phyloP scores from a whole-genome alignment of 2,113 vertebrate genomes.

The Phoxinus phoxinus region DNA sequence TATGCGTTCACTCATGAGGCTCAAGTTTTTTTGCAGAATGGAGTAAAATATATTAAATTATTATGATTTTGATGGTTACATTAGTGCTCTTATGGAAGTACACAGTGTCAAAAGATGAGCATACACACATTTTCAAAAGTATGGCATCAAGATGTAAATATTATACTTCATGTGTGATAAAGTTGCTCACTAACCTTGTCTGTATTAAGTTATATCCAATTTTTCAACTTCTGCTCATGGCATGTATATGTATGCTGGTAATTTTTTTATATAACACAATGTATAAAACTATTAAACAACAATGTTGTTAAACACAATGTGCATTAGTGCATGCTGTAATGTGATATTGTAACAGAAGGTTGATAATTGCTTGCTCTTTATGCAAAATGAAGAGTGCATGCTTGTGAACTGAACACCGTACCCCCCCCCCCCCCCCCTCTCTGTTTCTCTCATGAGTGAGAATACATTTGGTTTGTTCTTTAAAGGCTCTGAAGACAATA shows the following conservation, averaged over 20 bases:
- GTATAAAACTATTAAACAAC: no score
- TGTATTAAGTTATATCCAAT: not conserved
- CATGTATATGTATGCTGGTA: not conserved
- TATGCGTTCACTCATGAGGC: not conserved
- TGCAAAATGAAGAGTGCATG: not conserved
- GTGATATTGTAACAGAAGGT: not conserved
- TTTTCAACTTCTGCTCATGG: not conserved
- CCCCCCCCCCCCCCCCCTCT: not conserved
- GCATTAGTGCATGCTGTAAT: not conserved
- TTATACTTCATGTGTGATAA: not conserved
- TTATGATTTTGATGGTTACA: not conserved
- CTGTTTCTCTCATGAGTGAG: no score
- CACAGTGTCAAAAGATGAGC: not conserved
- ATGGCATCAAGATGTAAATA: no score
- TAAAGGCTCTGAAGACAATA: not conserved
- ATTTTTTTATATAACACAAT: not conserved
- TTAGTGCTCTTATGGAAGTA: not conserved
- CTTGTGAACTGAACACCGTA: not conserved
- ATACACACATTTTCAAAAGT: no score
- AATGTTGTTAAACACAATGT: not conserved
- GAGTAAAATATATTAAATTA: not conserved
- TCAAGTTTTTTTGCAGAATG: not conserved
- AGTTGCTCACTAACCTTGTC: not conserved
- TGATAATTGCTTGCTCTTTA: not conserved
- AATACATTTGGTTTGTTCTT: not conserved